phyloP scores from a whole-genome alignment of 2,797 vertebrate genomes.

The Rhinophrynus dorsalis region DNA sequence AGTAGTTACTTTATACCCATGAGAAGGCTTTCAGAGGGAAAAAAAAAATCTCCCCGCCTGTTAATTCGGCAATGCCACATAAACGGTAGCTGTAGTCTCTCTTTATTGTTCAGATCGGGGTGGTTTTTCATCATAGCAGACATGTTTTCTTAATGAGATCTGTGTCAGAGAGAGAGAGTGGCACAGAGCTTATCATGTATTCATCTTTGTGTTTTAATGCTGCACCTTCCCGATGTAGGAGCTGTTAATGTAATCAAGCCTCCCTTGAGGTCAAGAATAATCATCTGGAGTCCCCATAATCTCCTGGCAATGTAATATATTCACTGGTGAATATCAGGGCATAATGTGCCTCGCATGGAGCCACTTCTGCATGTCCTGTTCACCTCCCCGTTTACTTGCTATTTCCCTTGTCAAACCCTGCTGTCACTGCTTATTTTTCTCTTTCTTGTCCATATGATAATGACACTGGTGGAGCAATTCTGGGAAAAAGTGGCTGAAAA shows the following conservation, averaged over 20 bases:
- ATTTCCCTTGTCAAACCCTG: no score
- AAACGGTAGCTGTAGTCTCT: conserved; percentile 3
- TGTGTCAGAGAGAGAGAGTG: conserved; percentile 8
- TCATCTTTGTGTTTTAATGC: neutral
- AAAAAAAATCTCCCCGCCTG: conserved; percentile 18
- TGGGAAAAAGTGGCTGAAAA: no score
- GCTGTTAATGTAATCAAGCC: conserved; percentile 3
- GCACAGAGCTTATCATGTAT: neutral
- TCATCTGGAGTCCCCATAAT: neutral
- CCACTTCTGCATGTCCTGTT: neutral
- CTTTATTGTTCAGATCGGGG: neutral
- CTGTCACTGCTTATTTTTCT: no score
- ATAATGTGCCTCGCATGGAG: neutral
- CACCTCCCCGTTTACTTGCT: neutral
- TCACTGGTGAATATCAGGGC: neutral
- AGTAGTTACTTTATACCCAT: neutral
- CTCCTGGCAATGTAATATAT: neutral
- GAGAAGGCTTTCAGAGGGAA: neutral
- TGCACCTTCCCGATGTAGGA: conserved; percentile 3
- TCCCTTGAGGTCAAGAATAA: neutral
- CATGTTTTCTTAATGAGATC: conserved; percentile 41
- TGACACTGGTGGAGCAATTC: no score
- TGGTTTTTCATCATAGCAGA: conserved; percentile 29
- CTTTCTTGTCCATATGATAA: no score
- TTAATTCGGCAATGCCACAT: conserved; percentile 6